Evolutionary conservation across 2,797 vertebrate genomes (phyloP).

Genomic region (Urophycis tenuis): DNA sequence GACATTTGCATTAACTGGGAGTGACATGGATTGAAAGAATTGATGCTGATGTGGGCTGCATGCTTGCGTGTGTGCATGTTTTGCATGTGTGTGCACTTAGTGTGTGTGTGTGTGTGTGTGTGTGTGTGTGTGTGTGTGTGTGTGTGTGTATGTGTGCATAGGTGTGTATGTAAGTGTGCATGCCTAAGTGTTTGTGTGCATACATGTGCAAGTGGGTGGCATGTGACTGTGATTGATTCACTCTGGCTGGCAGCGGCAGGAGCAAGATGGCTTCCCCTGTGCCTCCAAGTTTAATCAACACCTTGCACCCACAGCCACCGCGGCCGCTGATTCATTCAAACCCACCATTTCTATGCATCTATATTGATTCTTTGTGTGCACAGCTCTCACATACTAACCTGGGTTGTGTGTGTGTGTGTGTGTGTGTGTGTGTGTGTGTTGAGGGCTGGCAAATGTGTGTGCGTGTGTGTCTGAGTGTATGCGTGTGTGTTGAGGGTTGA

Average conservation of each 20-base stretch:
- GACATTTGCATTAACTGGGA: conserved; percentile 24
- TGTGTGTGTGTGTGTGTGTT: not conserved
- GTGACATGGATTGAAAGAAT: conserved; percentile 13
- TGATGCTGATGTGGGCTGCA: conserved; percentile 33
- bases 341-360: conserved; percentile 25
- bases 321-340: conserved; percentile 17
- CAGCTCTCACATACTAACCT: conserved; percentile 3
- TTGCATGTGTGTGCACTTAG: too few relatives aligned
- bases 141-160: not conserved
- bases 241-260: conserved; percentile 40
- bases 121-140: not conserved
- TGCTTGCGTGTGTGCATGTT: too few relatives aligned
- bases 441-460: too few relatives aligned
- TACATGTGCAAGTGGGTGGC: not conserved
- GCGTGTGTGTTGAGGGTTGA: not conserved
- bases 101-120: conserved; percentile 6
- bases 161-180: conserved; percentile 1
- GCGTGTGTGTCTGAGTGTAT: not conserved
- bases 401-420: not conserved
- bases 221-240: conserved; percentile 56
- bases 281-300: conserved; percentile 50
- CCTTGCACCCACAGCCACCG: conserved; percentile 14
- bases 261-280: conserved; percentile 30
- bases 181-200: not conserved
- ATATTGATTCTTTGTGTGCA: conserved; percentile 22